Evolutionary conservation across 1,140 invertebrate genomes (phyloP).

Genomic region (Propsilocerus akamusi): DNA sequence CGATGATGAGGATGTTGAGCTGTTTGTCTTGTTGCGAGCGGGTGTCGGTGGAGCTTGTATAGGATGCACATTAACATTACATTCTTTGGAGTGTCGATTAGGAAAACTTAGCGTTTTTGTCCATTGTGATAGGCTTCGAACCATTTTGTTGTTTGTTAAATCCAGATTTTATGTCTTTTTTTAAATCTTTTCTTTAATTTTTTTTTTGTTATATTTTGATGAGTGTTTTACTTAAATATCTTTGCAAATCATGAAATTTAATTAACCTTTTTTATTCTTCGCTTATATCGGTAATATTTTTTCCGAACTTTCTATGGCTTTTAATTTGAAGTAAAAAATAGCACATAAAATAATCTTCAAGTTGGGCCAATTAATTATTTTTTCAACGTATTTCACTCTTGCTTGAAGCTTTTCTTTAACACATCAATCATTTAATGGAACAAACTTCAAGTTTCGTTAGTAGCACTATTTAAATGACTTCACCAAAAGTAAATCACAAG

Average conservation of each 20-base stretch:
- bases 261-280: neutral
- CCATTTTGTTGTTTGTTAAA: slow-evolving; percentile 34
- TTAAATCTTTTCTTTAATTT: neutral
- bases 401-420: too few species aligned
- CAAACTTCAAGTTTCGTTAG: too few species aligned
- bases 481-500: neutral
- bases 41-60: slow-evolving; percentile 26
- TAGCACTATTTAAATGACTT: too few species aligned
- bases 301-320: neutral
- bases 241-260: neutral
- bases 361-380: too few species aligned
- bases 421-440: too few species aligned
- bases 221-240: neutral
- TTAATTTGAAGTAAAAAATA: neutral
- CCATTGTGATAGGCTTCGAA: slow-evolving; percentile 67
- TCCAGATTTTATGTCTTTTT: neutral
- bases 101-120: slow-evolving; percentile 74
- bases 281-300: neutral
- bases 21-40: slow-evolving; percentile 26
- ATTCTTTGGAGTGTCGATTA: slow-evolving; percentile 51
- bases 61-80: slow-evolving; percentile 31
- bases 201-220: neutral
- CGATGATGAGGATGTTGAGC: slow-evolving; percentile 25
- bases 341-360: neutral
- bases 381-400: too few species aligned